Conservation (phyloP, 2,888 invertebrate genomes). For the Loripinus fragilis region DNA sequence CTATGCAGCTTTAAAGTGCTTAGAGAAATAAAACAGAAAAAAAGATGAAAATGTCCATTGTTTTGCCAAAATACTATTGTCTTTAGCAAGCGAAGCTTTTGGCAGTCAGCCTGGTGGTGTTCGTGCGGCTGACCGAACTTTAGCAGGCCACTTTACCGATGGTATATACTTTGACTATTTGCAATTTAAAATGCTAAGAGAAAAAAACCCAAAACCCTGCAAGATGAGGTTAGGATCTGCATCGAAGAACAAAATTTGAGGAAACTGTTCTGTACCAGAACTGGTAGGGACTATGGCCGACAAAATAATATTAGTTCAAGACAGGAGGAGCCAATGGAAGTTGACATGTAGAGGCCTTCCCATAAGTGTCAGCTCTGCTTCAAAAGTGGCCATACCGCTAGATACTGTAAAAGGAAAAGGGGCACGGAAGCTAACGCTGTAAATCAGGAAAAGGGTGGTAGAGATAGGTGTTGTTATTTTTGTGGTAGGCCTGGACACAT, state of each 20-base stretch:
- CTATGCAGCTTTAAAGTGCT: too few relatives aligned
- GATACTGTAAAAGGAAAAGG: background rate
- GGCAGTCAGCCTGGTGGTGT: too few relatives aligned
- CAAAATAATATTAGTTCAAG: background rate
- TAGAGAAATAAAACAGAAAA: too few relatives aligned
- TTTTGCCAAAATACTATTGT: too few relatives aligned
- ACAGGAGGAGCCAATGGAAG: background rate
- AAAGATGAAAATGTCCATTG: too few relatives aligned
- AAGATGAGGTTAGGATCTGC: background rate
- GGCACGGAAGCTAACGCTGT: background rate
- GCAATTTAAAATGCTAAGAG: background rate
- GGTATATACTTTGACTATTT: too few relatives aligned
- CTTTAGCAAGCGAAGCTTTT: too few relatives aligned
- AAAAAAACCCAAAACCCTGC: background rate
- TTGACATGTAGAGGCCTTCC: background rate
- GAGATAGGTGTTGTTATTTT: background rate
- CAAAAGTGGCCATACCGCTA: background rate
- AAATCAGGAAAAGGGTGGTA: background rate
- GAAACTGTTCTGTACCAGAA: background rate
- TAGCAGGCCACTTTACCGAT: too few relatives aligned
- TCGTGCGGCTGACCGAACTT: too few relatives aligned
- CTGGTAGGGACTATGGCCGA: background rate
- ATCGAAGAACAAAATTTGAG: background rate
- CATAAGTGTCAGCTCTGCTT: background rate
- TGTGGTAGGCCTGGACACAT: background rate